These are phyloP conservation scores for Myotis myotis DNA, from an alignment of 2,797 vertebrate genomes.

Conservation along the genomic window DNA sequence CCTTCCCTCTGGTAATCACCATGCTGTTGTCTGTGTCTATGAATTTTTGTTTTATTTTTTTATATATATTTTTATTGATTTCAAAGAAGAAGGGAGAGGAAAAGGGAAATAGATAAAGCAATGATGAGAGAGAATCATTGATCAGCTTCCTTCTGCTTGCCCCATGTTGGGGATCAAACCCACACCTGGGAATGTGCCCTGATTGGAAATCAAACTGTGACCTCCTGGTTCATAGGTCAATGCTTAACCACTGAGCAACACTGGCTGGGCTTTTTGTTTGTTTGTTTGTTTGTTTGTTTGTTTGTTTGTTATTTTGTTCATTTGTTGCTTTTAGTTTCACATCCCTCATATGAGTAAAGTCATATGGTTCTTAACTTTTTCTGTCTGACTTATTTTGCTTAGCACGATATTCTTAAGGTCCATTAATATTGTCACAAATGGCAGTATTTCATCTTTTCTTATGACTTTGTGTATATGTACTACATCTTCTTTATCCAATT, in stretches of 20 bases:
- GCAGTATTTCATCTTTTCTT: not conserved
- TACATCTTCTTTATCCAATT: not conserved
- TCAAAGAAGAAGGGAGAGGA: too few species aligned
- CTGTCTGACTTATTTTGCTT: not conserved
- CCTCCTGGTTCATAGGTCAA: too few species aligned
- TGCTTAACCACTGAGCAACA: too few species aligned
- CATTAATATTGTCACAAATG: not conserved
- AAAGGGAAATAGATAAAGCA: too few species aligned
- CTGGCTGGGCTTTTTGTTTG: too few species aligned
- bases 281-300: too few species aligned
- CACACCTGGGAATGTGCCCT: too few species aligned
- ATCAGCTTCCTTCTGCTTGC: not conserved
- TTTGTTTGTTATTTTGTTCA: too few species aligned
- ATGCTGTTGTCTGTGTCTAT: not conserved
- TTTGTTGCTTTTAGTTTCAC: not conserved
- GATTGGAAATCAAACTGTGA: too few species aligned
- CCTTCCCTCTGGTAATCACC: not conserved
- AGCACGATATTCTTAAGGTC: not conserved
- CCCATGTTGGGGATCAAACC: too few species aligned
- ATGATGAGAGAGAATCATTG: not conserved
- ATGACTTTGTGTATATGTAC: too few species aligned
- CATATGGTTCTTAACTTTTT: not conserved
- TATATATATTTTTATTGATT: too few species aligned
- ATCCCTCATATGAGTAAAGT: not conserved
- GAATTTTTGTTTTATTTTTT: not conserved